Base-by-base conservation (phyloP, 2,113 vertebrate genomes). In the Pheucticus melanocephalus region DNA sequence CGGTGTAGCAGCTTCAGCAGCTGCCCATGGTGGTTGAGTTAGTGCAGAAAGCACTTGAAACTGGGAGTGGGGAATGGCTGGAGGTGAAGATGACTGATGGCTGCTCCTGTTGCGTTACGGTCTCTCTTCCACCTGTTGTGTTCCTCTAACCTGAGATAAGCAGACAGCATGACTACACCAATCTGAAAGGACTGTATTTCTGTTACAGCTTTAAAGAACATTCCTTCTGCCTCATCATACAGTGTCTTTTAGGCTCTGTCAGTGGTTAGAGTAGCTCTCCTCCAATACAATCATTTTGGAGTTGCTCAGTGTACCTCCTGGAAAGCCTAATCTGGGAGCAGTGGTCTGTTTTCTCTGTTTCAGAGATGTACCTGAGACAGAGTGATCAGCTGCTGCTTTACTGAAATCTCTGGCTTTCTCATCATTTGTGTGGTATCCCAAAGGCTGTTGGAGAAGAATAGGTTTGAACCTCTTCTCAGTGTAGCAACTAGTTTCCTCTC, bases 211-310 rank as follows among this genome's bases (percentile, higher is more conserved):
- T 73, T 42, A 24, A 87, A 64, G 54, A 37, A n/a, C 4, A 5
- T 73, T 63, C 12, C 15, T 63, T 76, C 39, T 80, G 6, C 33
- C 16, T 63, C 20, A 19, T 56, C 0, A 0, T 65, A 54, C 28
- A 44, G 40, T 28, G 9, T 81, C 22, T 44, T 83, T 71, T 69
- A 40, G 72, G 50, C 39, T 78, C 50, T 68, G 27, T 30, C 57
- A 65, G 65, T 16, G 15, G 45, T 56, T 71, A 39, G 40, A 45
- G 44, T 22, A 53, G 59, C 19, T 73, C 24, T 80, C 35, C 75
- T 94, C 35, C 39, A 44, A 63, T 81, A 31, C 30, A 33, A 4
- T 69, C 31, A 3, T 3, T 3, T 33, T 63, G 42, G 23, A 47
- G 42, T 70, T 66, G 11, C 23, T 92, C 9, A 12, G 0, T 39